Evolutionary conservation across 2,888 invertebrate genomes (phyloP), one percentile per base, ranked within the genome.

Genomic region (Tetragonula carbonaria): DNA sequence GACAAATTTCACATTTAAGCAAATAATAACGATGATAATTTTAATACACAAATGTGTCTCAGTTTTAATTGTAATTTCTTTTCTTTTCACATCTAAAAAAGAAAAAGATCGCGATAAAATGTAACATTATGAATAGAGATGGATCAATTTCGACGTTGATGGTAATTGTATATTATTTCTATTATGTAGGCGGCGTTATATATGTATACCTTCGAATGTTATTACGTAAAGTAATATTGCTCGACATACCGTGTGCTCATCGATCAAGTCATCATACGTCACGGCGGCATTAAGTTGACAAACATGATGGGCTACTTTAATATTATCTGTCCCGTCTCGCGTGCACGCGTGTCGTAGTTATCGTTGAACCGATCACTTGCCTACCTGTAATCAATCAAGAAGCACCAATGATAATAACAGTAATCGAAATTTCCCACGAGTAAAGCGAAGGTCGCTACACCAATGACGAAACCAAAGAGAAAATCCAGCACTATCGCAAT

Each of bases 281-380:
- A 74, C 55, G 50, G 63, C 62, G 55, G 74, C 78, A 85, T 86
- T 88, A 87, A 86, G 81, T 90, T 88, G 87, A 90, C 90, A 90
- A 87, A 90, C 86, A 84, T 74, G 81, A 85, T 82, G 78, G 77
- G 81, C 83, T 88, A 87, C 85, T 88, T 87, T 88, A 85, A 87
- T 88, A 89, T 87, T 86, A 81, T 70, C 79, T 62, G 75, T 67
- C 80, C 67, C 67, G 67, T 68, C 77, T 84, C 33, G 67, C 82
- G 77, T 84, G 84, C 80, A 68, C 66, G 53, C 80, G 67, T 62
- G 62, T 68, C 78, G 86, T 85, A 76, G 76, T 59, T 82, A 88
- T 86, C 85, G 66, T 53, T 45, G 71, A 85, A 84, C 55, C 66
- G 86, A 89, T 91, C 85, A 85, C 87, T 87, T 80, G 77, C 70